A percentile compares a stretch with the other conserved stretches of the same genome.
Conservation (phyloP, 2,888 invertebrate genomes). For the Stegophylla sp. region DNA sequence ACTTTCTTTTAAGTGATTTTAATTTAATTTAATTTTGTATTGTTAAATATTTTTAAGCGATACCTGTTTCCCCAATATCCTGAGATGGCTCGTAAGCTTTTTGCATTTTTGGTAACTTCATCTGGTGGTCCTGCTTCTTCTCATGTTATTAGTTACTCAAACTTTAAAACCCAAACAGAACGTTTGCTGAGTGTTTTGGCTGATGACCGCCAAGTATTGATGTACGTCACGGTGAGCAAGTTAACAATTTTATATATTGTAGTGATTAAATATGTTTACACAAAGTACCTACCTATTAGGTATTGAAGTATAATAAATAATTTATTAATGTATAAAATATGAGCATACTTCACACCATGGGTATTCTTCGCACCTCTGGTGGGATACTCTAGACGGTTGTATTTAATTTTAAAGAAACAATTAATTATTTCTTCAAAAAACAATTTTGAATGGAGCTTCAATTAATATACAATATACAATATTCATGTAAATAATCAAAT, state of each 20-base stretch:
- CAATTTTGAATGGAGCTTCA: too few relatives aligned
- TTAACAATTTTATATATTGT: constrained; percentile 24
- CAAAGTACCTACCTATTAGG: too few relatives aligned
- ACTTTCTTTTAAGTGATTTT: constrained; percentile 8
- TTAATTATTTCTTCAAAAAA: too few relatives aligned
- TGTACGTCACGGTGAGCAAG: constrained; percentile 64
- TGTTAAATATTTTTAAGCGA: constrained; percentile 67
- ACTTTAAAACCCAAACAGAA: constrained; percentile 80
- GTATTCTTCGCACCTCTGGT: too few relatives aligned
- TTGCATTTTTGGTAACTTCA: constrained; percentile 70
- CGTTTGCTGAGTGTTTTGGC: constrained; percentile 67
- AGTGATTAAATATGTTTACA: too few relatives aligned
- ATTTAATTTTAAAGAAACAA: too few relatives aligned
- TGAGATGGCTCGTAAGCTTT: constrained; percentile 75
- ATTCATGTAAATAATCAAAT: too few relatives aligned
- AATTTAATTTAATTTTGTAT: constrained; percentile 28
- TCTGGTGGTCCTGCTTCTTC: constrained; percentile 72
- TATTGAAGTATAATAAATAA: too few relatives aligned
- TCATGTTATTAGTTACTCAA: constrained; percentile 68
- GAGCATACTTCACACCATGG: too few relatives aligned
- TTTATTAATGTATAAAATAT: too few relatives aligned
- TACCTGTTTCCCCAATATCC: constrained; percentile 82
- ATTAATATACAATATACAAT: too few relatives aligned
- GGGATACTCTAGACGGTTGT: too few relatives aligned
- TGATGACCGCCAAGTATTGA: constrained; percentile 64